Percentiles rank a stretch among this genome's conserved stretches.
Conservation (phyloP, 2,113 vertebrate species). For the Piaya cayana region DNA sequence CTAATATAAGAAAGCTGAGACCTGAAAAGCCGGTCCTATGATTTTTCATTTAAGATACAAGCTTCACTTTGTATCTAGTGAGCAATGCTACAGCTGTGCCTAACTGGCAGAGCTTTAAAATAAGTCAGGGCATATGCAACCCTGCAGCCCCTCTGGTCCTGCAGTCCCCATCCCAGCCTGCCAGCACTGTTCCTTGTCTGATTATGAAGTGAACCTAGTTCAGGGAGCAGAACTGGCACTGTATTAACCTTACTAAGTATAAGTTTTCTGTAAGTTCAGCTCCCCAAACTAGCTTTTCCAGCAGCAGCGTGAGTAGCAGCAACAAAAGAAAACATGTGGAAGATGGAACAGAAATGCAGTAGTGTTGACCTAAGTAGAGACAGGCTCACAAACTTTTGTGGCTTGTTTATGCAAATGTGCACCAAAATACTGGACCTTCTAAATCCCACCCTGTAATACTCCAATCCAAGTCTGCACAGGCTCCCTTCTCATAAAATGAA, state of each 20-base stretch:
- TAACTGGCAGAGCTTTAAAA: neutral
- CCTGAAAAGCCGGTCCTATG: neutral
- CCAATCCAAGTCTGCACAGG: neutral
- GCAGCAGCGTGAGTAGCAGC: neutral
- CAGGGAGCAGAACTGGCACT: neutral
- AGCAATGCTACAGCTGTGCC: neutral
- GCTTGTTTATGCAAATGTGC: neutral
- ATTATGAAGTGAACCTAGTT: neutral
- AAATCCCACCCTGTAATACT: neutral
- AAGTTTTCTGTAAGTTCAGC: neutral
- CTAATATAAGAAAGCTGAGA: neutral
- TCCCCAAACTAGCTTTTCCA: neutral
- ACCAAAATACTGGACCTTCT: neutral
- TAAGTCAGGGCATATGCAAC: neutral
- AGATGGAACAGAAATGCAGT: neutral
- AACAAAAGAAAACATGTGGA: neutral
- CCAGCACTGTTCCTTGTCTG: neutral
- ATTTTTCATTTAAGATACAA: neutral
- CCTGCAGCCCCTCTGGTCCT: neutral
- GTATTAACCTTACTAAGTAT: neutral
- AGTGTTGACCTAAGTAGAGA: neutral
- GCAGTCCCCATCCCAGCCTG: neutral
- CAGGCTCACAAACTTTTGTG: neutral
- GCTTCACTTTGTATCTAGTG: neutral
- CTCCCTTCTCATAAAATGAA: neutral